Evolutionary conservation across 1,140 invertebrate genomes (phyloP).

Genomic region (Aricia agestis): DNA sequence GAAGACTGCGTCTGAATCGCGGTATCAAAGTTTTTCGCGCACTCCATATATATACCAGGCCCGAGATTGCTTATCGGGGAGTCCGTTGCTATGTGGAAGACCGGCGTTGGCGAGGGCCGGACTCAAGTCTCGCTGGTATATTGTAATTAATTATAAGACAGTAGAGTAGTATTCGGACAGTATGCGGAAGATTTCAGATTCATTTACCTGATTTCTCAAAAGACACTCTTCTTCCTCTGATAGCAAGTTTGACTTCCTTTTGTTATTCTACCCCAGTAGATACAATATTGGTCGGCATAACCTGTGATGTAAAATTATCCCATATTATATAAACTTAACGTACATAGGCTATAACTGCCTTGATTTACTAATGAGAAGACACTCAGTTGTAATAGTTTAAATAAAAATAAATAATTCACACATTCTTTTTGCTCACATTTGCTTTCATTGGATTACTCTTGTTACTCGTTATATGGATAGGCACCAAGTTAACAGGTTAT

Average conservation of each 20-base stretch:
- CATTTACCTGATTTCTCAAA: conserved; percentile 45
- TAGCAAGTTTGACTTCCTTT: conserved; percentile 70
- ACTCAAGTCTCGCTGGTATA: conserved; percentile 60
- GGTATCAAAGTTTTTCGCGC: conserved; percentile 36
- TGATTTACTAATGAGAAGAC: too few species aligned
- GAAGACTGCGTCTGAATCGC: conserved; percentile 34
- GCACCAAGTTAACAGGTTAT: too few species aligned
- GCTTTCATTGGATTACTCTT: too few species aligned
- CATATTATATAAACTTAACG: too few species aligned
- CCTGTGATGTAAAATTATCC: too few species aligned
- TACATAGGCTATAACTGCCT: too few species aligned
- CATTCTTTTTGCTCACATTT: too few species aligned
- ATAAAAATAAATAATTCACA: too few species aligned
- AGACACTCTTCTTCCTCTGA: conserved; percentile 61
- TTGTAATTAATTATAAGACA: conserved; percentile 47
- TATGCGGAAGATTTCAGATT: conserved; percentile 38
- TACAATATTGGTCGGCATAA: too few species aligned
- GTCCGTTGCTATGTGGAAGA: conserved; percentile 69
- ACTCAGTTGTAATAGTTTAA: too few species aligned
- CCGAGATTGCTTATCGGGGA: conserved; percentile 34
- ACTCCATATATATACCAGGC: conserved; percentile 34
- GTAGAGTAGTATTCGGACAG: conserved; percentile 57
- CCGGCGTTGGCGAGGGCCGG: conserved; percentile 64
- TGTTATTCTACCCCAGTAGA: conserved; percentile 13
- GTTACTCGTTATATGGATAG: too few species aligned